Base-by-base conservation (phyloP, 2,113 vertebrate genomes). In the Lophotis ruficrista region DNA sequence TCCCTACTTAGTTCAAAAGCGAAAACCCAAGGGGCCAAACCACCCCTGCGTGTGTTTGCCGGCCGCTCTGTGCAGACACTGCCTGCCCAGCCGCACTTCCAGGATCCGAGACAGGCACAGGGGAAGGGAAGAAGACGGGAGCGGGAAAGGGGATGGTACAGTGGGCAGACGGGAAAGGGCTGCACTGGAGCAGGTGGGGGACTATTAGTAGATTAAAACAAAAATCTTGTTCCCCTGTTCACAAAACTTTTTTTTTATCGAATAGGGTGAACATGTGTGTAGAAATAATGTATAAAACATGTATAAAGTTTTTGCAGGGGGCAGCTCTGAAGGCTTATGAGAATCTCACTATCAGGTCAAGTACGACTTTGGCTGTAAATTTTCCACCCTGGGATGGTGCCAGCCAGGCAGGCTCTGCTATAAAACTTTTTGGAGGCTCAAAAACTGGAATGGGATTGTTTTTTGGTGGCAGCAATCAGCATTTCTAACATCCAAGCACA, bases 61-160 rank as follows among this genome's bases (percentile, higher is more conserved):
- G 41, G 22, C 23, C 0, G 0, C 9, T 30, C 10, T 8, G 7
- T 30, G 20, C 1, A 8, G 25, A 25, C 4, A 15, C 7, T 79
- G 53, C 24, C 37, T 28, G 37, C 10, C 23, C 14, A 14, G 31
- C 8, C 53, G 30, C 33, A 27, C 53, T 14, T 53, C 43, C 22
- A 45, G 65, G 69, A 25, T 14, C 48, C 2, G 3, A 87, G 53
- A 22, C 15, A 38, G 41, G 8, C 23, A 27, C 27, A 28, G 0
- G 0, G 30, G 50, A 85, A 62, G n/a, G 53, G 37, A 70, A 58
- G 45, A 37, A 37, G 21, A 7, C 13, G 18, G 47, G n/a, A 24
- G 45, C 2, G 4, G 60, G n/a, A 54, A 64, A 48, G 31, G 38
- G 28, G 11, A 25, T 65, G 14, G 23, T 35, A 2, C 27, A 56